These are phyloP conservation scores for Epinephelus lanceolatus DNA, from an alignment of 2,113 vertebrate species.

Conservation along the genomic window DNA sequence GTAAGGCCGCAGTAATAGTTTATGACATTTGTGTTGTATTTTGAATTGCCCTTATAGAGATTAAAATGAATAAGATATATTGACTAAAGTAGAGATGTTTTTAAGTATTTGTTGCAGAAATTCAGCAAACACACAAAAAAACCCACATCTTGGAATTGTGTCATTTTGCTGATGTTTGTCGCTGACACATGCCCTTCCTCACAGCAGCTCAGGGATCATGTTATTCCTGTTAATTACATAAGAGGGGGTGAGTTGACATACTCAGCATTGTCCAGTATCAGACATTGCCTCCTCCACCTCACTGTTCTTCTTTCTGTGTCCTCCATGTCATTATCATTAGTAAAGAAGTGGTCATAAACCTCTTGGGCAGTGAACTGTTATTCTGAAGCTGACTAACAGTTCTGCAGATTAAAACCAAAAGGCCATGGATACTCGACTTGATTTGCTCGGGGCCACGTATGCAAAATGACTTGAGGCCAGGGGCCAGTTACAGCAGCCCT, in stretches of 20 bases:
- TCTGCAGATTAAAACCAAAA: background rate
- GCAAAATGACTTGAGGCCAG: no score
- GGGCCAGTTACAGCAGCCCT: no score
- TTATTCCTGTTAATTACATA: constrained; percentile 18
- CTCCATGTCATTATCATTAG: constrained; percentile 8
- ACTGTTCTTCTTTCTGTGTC: background rate
- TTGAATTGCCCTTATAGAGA: background rate
- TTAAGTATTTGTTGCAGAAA: background rate
- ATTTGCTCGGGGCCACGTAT: no score
- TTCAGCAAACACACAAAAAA: background rate
- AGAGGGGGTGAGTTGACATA: background rate
- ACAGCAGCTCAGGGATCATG: background rate
- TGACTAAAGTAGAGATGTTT: background rate
- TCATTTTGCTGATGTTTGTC: background rate
- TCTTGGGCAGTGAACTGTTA: background rate
- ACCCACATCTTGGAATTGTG: background rate
- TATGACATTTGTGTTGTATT: background rate
- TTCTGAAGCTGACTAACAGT: background rate
- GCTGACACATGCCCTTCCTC: background rate
- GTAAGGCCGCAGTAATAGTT: background rate
- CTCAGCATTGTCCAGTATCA: constrained; percentile 2
- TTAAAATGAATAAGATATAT: background rate
- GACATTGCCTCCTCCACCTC: constrained; percentile 16
- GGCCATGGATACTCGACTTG: no score
- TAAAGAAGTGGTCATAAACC: background rate